These are phyloP conservation scores for Setophaga coronata DNA, from an alignment of 2,113 vertebrate genomes.

Conservation along the genomic window DNA sequence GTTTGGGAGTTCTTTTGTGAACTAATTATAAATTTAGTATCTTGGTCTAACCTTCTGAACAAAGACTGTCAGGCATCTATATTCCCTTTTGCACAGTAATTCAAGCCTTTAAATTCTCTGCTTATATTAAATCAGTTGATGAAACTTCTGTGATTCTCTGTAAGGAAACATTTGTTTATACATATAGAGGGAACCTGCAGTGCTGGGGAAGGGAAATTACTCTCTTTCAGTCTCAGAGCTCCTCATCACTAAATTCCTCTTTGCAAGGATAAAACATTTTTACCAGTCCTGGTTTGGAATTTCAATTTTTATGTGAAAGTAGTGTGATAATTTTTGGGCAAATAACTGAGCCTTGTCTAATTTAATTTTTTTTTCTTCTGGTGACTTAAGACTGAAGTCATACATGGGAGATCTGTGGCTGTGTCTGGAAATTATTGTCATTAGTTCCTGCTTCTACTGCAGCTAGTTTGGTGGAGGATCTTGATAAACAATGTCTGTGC, in stretches of 20 bases:
- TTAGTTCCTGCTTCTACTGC: not conserved
- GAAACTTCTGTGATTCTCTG: not conserved
- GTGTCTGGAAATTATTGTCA: not conserved
- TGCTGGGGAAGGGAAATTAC: not conserved
- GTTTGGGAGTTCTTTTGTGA: not conserved
- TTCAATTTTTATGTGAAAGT: not conserved
- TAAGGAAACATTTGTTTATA: not conserved
- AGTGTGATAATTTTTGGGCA: not conserved
- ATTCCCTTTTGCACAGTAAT: not conserved
- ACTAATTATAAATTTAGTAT: not conserved
- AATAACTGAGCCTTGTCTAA: not conserved
- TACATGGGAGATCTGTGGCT: not conserved
- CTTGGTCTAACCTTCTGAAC: not conserved
- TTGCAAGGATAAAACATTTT: not conserved
- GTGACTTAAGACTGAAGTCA: not conserved
- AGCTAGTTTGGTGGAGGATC: not conserved
- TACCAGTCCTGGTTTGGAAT: not conserved
- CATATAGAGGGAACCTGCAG: not conserved
- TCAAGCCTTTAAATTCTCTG: not conserved
- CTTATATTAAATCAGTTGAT: not conserved
- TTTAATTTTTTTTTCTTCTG: not conserved
- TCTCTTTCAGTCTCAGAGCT: not conserved
- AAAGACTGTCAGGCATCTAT: not conserved
- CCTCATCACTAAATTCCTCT: not conserved
- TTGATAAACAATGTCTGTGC: not conserved